Evolutionary conservation across 2,113 vertebrate genomes (phyloP).

Genomic region (Erinaceus europaeus): DNA sequence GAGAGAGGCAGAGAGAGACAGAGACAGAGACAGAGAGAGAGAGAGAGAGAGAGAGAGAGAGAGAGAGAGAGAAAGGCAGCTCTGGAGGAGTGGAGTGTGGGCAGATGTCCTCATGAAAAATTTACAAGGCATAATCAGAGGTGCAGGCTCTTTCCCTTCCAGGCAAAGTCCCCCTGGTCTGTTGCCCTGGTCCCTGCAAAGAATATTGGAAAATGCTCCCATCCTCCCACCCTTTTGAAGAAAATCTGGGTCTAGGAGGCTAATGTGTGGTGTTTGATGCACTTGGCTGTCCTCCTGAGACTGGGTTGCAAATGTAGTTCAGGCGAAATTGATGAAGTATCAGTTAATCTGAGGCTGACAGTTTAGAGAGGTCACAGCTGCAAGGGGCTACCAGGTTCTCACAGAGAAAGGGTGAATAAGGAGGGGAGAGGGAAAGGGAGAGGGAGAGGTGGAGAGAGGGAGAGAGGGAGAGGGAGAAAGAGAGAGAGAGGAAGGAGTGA

Average conservation of each 20-base stretch:
- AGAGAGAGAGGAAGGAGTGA: background rate
- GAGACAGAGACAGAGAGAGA: background rate
- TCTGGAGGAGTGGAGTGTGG: constrained; percentile 74
- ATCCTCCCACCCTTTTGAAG: constrained; percentile 50
- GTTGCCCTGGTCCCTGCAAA: constrained; percentile 50
- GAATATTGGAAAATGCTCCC: constrained; percentile 49
- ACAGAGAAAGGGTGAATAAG: constrained; percentile 26
- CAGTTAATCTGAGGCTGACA: constrained; percentile 80
- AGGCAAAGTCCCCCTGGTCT: background rate
- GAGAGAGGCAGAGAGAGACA: background rate
- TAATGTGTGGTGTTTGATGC: constrained; percentile 71
- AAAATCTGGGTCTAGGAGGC: constrained; percentile 65
- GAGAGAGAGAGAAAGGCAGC: constrained; percentile 61
- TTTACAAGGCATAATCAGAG: constrained; percentile 84
- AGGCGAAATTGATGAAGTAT: constrained; percentile 82
- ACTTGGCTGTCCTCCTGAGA: constrained; percentile 73
- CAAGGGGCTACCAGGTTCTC: constrained; percentile 54
- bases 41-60: too few species aligned
- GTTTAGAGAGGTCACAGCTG: constrained; percentile 80
- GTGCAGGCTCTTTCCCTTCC: constrained; percentile 29
- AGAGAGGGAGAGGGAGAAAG: background rate
- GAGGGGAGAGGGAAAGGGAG: background rate
- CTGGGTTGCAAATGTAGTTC: constrained; percentile 76
- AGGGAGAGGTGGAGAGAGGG: background rate
- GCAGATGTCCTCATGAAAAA: constrained; percentile 94